These are phyloP conservation scores for Hydractinia echinata DNA, from an alignment of 30 jellyfish, hydroid and myxozoan genomes.

Conservation along the genomic window DNA sequence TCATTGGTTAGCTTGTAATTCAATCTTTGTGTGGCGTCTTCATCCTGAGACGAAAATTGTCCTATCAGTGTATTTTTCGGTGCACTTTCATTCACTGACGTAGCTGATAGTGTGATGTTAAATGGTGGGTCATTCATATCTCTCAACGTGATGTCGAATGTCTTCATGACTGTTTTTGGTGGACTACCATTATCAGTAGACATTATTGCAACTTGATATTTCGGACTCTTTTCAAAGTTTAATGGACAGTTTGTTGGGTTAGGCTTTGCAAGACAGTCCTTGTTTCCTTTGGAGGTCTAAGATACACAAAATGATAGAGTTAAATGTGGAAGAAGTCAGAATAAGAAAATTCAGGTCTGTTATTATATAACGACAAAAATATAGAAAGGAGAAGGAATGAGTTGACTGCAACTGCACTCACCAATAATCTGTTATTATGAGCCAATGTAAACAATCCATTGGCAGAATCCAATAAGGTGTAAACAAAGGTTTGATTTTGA, in stretches of 20 bases:
- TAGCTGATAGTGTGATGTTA: slow-evolving; percentile 36
- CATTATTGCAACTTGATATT: slow-evolving; percentile 24
- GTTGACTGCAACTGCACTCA: no score
- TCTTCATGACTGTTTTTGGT: slow-evolving; percentile 26
- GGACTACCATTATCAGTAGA: slow-evolving; percentile 80
- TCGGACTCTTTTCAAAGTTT: slow-evolving; percentile 46
- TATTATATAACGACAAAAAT: no score
- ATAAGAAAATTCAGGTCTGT: no score
- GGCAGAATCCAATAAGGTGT: slow-evolving; percentile 44
- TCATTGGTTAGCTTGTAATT: slow-evolving; percentile 46
- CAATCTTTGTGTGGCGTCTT: slow-evolving; percentile 47
- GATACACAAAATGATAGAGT: neutral
- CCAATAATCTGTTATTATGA: slow-evolving; percentile 44
- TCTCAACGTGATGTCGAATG: slow-evolving; percentile 30
- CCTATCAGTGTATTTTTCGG: slow-evolving; percentile 52
- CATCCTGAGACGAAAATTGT: slow-evolving; percentile 50
- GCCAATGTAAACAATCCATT: slow-evolving; percentile 60
- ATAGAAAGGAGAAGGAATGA: no score
- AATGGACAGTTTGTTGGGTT: slow-evolving; percentile 35
- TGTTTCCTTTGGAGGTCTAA: slow-evolving; percentile 29
- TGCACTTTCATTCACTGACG: slow-evolving; percentile 58
- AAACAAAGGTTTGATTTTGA: slow-evolving; percentile 41
- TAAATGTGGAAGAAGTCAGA: no score
- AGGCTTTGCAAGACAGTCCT: neutral
- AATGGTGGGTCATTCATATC: slow-evolving; percentile 79